Base-by-base conservation (phyloP, 2,797 vertebrate species). In the Peromyscus nudipes region DNA sequence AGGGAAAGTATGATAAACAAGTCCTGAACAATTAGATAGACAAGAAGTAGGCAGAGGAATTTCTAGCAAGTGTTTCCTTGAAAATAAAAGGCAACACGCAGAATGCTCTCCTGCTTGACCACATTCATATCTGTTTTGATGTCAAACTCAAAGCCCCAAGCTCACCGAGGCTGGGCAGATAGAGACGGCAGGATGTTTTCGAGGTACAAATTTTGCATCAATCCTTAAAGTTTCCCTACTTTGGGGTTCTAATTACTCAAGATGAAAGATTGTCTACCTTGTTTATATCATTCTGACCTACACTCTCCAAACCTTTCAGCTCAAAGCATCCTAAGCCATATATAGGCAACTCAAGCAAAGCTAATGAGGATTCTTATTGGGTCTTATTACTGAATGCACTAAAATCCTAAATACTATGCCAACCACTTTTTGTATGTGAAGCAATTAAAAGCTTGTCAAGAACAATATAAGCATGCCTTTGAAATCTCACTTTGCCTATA, bases 371-470 rank as follows among this genome's bases (percentile, higher is more conserved):
- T 62, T 91, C 43, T 81, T 88, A 8, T 8, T 4, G 29, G 34
- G 4, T 62, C 40, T 80, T 93, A 91, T 73, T 92, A 96, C 46
- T 93, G 31, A 92, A 86, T 73, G n/a, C 5, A 83, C 60, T 40
- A 71, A 96, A 93, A 80, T 67, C 52, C 5, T 64, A 91, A 97
- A 90, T 88, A 85, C 4, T 14, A 8, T 83, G 31, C 29, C 90
- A 88, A 14, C 37, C 23, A 49, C 21, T 52, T 52, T 94, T 84
- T 57, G 1, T 81, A 75, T 52, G 21, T 80, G 81, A 97, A 64
- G 21, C 80, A 92, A 94, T 64, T 71, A 65, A 94, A 96, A 87
- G 6, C 69, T 94, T 95, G 65, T 96, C 60, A 85, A 85, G 67
- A 93, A 55, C 31, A 85, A 89, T 69, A 62, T 75, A 95, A 92